Evolutionary conservation across 2,797 vertebrate genomes (phyloP).

Genomic region (Microhierax caerulescens): DNA sequence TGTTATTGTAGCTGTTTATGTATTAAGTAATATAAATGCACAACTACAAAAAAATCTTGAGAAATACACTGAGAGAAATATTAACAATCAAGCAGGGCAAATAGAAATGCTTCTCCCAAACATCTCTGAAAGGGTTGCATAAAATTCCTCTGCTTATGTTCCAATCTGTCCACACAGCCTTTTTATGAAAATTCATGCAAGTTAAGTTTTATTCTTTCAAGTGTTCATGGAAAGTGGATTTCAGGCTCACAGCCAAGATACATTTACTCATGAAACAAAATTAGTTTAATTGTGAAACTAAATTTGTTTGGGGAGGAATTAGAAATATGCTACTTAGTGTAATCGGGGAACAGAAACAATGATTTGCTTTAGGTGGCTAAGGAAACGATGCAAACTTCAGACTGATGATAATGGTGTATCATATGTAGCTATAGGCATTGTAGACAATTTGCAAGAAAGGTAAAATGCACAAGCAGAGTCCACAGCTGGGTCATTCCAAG

Average conservation of each 20-base stretch:
- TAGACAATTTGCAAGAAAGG: not conserved
- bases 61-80: not conserved
- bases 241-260: slow-evolving; percentile 45
- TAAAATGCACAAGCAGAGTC: not conserved
- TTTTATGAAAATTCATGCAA: slow-evolving; percentile 52
- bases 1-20: slow-evolving; percentile 21
- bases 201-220: slow-evolving; percentile 52
- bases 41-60: slow-evolving; percentile 17
- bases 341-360: not conserved
- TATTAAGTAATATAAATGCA: slow-evolving; percentile 27
- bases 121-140: slow-evolving; percentile 9
- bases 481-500: not conserved
- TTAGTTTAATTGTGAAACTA: slow-evolving; percentile 18
- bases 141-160: slow-evolving; percentile 35
- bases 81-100: slow-evolving; percentile 17
- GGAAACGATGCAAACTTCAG: not conserved
- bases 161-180: not conserved
- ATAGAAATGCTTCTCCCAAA: not conserved
- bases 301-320: slow-evolving; percentile 49
- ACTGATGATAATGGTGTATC: not conserved
- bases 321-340: slow-evolving; percentile 20
- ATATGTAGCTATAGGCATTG: not conserved
- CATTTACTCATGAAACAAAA: slow-evolving; percentile 51
- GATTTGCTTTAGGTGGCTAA: not conserved
- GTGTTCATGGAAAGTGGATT: slow-evolving; percentile 52